Evolutionary conservation across 2,797 vertebrate species (phyloP).

Genomic region (Lophotriccus pileatus): DNA sequence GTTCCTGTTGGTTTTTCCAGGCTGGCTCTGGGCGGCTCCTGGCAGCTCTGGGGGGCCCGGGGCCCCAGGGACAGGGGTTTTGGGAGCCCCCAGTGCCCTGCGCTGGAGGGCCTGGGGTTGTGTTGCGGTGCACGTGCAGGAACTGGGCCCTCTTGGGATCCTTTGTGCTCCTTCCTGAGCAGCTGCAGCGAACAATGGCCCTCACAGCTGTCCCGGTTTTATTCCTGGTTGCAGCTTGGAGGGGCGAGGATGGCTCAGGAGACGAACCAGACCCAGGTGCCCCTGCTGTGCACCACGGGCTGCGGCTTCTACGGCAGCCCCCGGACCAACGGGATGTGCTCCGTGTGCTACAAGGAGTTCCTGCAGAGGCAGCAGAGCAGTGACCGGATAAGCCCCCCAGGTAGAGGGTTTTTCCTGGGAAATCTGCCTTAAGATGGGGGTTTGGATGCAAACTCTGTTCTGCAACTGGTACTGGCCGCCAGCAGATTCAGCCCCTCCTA

Average conservation of each 20-base stretch:
- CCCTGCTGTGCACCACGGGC: conserved; percentile 89
- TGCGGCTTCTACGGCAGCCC: conserved; percentile 93
- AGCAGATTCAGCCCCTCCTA: not conserved
- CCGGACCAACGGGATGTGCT: conserved; percentile 91
- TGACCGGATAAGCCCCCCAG: conserved; percentile 84
- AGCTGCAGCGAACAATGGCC: not conserved
- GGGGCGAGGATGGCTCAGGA: conserved; percentile 88
- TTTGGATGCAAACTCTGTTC: not conserved
- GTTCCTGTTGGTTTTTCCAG: not conserved
- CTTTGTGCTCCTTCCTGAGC: conserved; percentile 43
- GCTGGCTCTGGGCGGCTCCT: not conserved
- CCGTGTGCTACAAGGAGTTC: conserved; percentile 91
- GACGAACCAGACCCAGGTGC: conserved; percentile 91
- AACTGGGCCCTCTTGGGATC: not conserved
- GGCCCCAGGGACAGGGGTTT: not conserved
- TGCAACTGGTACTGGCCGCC: not conserved
- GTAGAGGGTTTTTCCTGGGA: conserved; percentile 57
- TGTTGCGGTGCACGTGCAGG: not conserved
- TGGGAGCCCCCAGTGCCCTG: not conserved
- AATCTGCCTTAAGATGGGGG: not conserved
- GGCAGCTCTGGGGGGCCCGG: not conserved
- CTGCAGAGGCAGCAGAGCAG: conserved; percentile 90
- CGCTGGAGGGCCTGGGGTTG: not conserved
- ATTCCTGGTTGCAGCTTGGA: conserved; percentile 15
- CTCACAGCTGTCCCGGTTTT: not conserved